Evolutionary conservation across 2,888 invertebrate species (phyloP), one percentile per base, ranked within the genome.

Genomic region (Antheraea yamamai): DNA sequence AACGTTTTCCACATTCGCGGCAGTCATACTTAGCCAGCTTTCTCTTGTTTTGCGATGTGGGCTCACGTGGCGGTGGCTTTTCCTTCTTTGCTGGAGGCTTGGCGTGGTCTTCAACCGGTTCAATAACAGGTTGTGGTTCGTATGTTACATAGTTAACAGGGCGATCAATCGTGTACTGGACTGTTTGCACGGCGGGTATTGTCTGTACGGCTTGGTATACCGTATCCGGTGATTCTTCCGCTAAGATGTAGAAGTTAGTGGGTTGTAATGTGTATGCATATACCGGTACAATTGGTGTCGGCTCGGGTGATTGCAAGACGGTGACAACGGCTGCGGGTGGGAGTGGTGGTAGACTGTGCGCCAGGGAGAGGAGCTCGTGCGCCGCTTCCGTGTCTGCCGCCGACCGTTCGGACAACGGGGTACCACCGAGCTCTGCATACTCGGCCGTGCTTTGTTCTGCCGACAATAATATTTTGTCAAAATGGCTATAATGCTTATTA

Each of bases 321-420:
- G 88, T 87, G 79, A 89, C 81, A 51, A 97, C 96, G 30, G 96
- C 95, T 81, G 97, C 95, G 52, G 97, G 97, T 73, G 96, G 97
- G 79, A 97, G 95, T 23, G 97, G 98, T 20, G 97, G 97, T 83
- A 97, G 89, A 81, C 97, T 97, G 83, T 97, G 97, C 3, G 97
- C 97, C 58, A 97, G 92, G 72, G 97, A 97, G 51, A 97, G 93
- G 78, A 97, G 94, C 88, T 97, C 98, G 88, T 98, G 98, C 0
- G 98, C 98, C 55, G 98, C 98, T 92, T 98, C 98, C 16, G 98
- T 98, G 91, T 98, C 98, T 85, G 97, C 98, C 47, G 97, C 96
- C 81, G 96, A 96, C 74, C 96, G 95, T 85, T 95, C 95, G n/a
- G 92, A 93, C 77, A 89, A 64, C 74, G 85, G 84, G 85, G 90